These are phyloP conservation scores for Neofelis nebulosa DNA, from an alignment of 2,113 vertebrate genomes.

Conservation along the genomic window DNA sequence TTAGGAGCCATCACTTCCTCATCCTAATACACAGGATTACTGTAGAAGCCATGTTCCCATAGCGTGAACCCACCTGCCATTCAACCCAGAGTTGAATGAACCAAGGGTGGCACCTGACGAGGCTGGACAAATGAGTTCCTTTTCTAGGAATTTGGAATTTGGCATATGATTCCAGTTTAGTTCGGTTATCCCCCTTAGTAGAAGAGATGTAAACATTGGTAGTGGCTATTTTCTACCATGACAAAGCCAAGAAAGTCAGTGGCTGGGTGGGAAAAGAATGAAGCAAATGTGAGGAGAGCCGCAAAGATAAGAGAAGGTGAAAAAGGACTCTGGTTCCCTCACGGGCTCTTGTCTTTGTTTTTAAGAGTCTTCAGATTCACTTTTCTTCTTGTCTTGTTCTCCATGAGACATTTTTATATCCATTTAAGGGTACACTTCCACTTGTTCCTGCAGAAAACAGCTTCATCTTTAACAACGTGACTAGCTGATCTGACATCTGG, in stretches of 20 bases:
- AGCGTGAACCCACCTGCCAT: not conserved
- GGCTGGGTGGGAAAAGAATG: not conserved
- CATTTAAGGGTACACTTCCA: not conserved
- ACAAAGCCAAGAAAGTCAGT: not conserved
- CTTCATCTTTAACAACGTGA: not conserved
- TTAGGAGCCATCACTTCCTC: not conserved
- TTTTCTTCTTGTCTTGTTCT: not conserved
- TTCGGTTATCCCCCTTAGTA: not conserved
- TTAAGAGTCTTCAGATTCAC: not conserved
- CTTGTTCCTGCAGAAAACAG: not conserved
- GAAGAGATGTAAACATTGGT: not conserved
- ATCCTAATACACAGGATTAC: not conserved
- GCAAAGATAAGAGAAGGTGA: not conserved
- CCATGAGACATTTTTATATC: not conserved
- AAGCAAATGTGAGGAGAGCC: not conserved
- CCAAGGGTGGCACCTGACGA: not conserved
- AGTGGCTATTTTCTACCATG: not conserved
- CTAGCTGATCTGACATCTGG: not conserved
- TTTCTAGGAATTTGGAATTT: not conserved
- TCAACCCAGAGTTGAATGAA: not conserved
- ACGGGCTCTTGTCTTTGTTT: not conserved
- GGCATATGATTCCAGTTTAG: not conserved
- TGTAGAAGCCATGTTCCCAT: not conserved
- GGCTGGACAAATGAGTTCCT: not conserved
- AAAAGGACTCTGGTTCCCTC: not conserved